Evolutionary conservation across 1,140 invertebrate genomes (phyloP).

Genomic region (Geopemphigus sp.): DNA sequence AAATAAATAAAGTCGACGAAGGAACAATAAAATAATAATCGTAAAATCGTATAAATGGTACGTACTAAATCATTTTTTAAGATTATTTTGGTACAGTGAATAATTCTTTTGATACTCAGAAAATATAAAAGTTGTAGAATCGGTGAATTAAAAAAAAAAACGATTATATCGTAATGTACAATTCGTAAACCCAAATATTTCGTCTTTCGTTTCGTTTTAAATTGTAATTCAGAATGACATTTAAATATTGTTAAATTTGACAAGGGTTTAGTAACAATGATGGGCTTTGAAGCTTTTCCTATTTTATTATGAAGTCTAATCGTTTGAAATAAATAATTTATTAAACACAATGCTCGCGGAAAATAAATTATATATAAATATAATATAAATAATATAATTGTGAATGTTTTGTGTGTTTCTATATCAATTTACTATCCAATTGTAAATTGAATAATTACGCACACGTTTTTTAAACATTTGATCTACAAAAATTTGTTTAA

Average conservation of each 20-base stretch:
- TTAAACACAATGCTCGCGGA: neutral
- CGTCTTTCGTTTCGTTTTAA: neutral
- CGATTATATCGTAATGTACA: neutral
- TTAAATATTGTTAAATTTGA: neutral
- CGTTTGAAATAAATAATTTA: neutral
- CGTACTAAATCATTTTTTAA: too few species aligned
- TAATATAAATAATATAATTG: neutral
- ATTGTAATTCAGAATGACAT: slow-evolving; percentile 3
- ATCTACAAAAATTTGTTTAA: too few species aligned
- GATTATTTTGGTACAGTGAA: neutral
- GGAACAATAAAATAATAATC: too few species aligned
- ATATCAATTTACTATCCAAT: too few species aligned
- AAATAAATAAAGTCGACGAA: too few species aligned
- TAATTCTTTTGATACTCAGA: neutral
- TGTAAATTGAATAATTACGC: too few species aligned
- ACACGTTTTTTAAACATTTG: too few species aligned
- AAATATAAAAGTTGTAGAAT: neutral
- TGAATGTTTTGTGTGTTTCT: too few species aligned
- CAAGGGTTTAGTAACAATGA: neutral
- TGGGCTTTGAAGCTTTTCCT: neutral
- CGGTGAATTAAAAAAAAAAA: neutral
- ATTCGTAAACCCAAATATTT: neutral
- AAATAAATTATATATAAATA: neutral
- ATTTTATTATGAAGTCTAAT: neutral
- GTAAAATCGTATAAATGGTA: too few species aligned